phyloP scores from a whole-genome alignment of 1,140 invertebrate species.

The Charaxes varanes region DNA sequence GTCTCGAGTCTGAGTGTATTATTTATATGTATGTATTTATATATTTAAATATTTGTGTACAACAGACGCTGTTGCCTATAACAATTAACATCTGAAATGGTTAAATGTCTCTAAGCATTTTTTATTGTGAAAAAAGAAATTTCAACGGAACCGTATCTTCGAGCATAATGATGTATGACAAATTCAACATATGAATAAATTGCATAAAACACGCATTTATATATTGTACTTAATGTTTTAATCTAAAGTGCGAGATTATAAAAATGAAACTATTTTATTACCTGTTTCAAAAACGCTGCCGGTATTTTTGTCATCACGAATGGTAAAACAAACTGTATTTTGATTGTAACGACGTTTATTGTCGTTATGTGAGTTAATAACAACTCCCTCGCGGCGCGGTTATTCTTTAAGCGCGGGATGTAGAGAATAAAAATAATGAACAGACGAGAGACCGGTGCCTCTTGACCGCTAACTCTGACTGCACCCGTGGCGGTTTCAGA shows the following conservation, averaged over 20 bases:
- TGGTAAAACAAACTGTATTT: not conserved
- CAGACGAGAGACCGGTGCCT: conserved; percentile 21
- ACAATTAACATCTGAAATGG: too few relatives aligned
- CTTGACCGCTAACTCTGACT: conserved; percentile 27
- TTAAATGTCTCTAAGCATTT: too few relatives aligned
- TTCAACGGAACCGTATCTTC: too few relatives aligned
- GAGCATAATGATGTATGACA: too few relatives aligned
- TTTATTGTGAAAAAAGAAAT: too few relatives aligned
- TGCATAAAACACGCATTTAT: too few relatives aligned
- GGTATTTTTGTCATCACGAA: conserved; percentile 39
- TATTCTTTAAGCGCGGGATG: not conserved
- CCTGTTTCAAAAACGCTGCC: conserved; percentile 54
- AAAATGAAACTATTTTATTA: conserved; percentile 12
- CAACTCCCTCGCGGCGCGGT: not conserved
- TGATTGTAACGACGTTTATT: not conserved
- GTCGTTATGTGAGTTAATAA: not conserved
- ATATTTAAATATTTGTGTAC: too few relatives aligned
- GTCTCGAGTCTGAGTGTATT: too few relatives aligned
- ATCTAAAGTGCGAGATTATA: not conserved
- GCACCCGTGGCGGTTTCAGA: conserved; percentile 19
- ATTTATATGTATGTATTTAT: too few relatives aligned
- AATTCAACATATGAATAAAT: too few relatives aligned
- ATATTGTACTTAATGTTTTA: not conserved
- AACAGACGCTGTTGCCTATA: too few relatives aligned
- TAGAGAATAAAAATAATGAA: conserved; percentile 8